Evolutionary conservation across 2,797 vertebrate genomes (phyloP), one percentile per base, ranked within the genome.

Genomic region (Lagodon rhomboides): DNA sequence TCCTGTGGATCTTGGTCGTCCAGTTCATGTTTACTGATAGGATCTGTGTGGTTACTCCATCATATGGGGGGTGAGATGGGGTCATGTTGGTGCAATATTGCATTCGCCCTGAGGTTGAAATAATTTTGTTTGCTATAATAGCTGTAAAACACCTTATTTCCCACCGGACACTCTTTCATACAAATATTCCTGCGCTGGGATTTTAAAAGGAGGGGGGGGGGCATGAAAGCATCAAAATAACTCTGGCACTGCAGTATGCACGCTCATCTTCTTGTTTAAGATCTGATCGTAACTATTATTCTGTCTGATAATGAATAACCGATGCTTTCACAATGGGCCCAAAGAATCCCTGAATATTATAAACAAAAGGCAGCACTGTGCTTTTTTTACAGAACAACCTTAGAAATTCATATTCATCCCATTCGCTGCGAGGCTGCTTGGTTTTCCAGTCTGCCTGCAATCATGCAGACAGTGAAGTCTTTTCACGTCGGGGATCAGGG

Each of bases 131-230:
- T 94, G 87, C 90, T 90, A 88, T 93, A 94, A 94, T 95, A 93
- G 91, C 93, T 94, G 91, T 91, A 93, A 93, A 94, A 93, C 90
- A 92, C 90, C 91, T 95, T 95, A 95, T 95, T 95, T 96, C 94
- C 95, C 94, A 81, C 79, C 75, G 85, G 95, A 94, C 84, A 63
- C 80, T 87, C 86, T 91, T 87, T 87, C 91, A 92, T 93, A 91
- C 89, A 89, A 89, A 95, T 95, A 93, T 92, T 91, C 82, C 82
- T 73, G 80, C 51, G 18, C 73, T 89, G 88, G 89, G 92, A 90
- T 94, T 94, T 94, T 91, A 85, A 90, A 93, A 87, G 79, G 72
- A 65, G 49, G 13, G 13, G 3, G 15, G n/a, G n/a, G n/a, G n/a
- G n/a, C n/a, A n/a, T n/a, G n/a, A 7, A 3, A 22, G 68, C 71